Evolutionary conservation across 2,797 vertebrate species (phyloP).

Genomic region (Distichodus sexfasciatus): DNA sequence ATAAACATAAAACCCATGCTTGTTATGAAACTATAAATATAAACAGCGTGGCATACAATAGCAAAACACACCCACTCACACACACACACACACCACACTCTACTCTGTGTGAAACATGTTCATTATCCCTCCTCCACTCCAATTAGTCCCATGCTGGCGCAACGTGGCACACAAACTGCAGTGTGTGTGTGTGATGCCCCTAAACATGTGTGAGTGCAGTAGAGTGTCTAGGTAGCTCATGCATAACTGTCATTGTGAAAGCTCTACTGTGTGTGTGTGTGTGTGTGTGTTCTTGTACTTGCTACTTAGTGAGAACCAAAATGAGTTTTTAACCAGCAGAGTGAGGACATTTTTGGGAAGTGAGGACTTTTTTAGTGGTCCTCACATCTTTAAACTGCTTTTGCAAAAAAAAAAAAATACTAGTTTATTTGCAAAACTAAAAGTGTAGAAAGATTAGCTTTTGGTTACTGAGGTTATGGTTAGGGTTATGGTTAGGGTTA

Average conservation of each 20-base stretch:
- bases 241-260: slow-evolving; percentile 7
- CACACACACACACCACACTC: not conserved
- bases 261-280: not conserved
- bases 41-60: slow-evolving; percentile 37
- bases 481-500: too few relatives aligned
- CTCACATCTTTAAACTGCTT: too few relatives aligned
- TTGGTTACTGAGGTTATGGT: too few relatives aligned
- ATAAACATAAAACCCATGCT: not conserved
- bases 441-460: too few relatives aligned
- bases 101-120: slow-evolving; percentile 63
- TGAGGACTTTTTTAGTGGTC: too few relatives aligned
- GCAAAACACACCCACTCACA: slow-evolving; percentile 28
- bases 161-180: slow-evolving; percentile 14
- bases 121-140: slow-evolving; percentile 69
- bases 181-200: slow-evolving; percentile 48
- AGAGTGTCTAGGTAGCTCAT: slow-evolving; percentile 36
- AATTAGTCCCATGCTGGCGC: slow-evolving; percentile 65
- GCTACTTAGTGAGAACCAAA: too few relatives aligned
- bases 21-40: not conserved
- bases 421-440: not conserved
- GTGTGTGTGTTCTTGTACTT: slow-evolving; percentile 42
- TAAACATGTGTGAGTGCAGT: slow-evolving; percentile 5
- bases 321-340: too few relatives aligned
- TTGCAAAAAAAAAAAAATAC: too few relatives aligned
- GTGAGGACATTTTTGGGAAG: too few relatives aligned